Base-by-base conservation (phyloP, 1,140 invertebrate genomes). In the Asobara japonica region DNA sequence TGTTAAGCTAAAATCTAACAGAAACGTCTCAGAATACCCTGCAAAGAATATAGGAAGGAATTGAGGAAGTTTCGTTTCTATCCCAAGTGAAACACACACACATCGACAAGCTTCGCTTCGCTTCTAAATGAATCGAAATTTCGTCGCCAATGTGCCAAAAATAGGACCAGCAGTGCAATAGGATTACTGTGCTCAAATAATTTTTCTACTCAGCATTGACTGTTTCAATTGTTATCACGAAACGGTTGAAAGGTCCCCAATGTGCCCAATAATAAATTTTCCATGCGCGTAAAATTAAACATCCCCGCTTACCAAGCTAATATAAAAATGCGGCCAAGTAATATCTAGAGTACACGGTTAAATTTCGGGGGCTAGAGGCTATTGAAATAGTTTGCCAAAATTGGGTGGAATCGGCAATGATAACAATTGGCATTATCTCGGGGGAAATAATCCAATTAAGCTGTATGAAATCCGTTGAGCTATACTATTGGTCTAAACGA, bases 381-480 rank as follows among this genome's bases (percentile, higher is more conserved):
- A 56, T 56, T 56, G 51, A 56, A 56, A 56, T 27, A 18, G 18
- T 68, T 68, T 51, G 29, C 48, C 66, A 61, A 7, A 45, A 69
- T 69, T 18, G 70, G 56, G 68, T 25, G 51, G 33, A 70, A 65
- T 60, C 33, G 72, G 29, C 20, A 31, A 31, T 69, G 45, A 71
- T 62, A 72, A 73, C 74, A 74, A 76, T 73, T 75, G 75, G 61
- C 61, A 41, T 27, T 67, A 56, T 38, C 68, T 73, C 60, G 64
- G 41, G 56, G 25, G 30, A 70, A 73, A 72, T 65, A 70, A 66
- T 74, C 68, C 60, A 69, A 78, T 73, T 72, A 29, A 76, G 66
- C 65, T 29, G 61, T 29, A 65, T 38, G 45, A 33, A 69, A 38
- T 56, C 48, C 61, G 36, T 41, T 30, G 36, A 61, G 48, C 51